These are phyloP conservation scores for Ennomos fuscantarius DNA, from an alignment of 2,888 invertebrate species.

Conservation along the genomic window DNA sequence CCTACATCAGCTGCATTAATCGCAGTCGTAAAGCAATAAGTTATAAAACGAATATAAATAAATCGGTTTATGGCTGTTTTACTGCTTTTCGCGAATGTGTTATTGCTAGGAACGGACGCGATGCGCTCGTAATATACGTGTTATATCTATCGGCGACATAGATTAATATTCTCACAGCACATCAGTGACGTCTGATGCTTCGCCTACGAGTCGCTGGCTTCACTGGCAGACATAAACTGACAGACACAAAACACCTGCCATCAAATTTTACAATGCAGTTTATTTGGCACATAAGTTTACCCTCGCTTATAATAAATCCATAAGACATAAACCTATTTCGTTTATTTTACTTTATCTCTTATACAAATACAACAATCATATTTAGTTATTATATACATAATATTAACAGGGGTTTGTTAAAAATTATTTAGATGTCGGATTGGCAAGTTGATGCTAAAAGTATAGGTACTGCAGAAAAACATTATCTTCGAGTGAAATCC, in stretches of 20 bases:
- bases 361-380: too few relatives aligned
- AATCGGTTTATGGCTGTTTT: constrained; percentile 70
- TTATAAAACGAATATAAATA: constrained; percentile 75
- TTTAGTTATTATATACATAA: too few relatives aligned
- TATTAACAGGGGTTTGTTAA: background rate
- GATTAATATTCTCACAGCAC: constrained; percentile 21
- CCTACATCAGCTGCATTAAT: constrained; percentile 65
- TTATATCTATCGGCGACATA: constrained; percentile 32
- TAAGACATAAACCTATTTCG: constrained; percentile 3
- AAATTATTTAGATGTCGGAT: background rate
- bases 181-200: constrained; percentile 26
- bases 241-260: constrained; percentile 19
- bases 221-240: constrained; percentile 23
- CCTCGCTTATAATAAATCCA: constrained; percentile 8
- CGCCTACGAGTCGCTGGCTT: constrained; percentile 18
- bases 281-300: constrained; percentile 16
- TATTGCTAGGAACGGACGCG: constrained; percentile 62
- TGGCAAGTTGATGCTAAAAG: background rate
- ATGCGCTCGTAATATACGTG: constrained; percentile 36
- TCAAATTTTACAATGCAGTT: constrained; percentile 21
- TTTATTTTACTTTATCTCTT: constrained; percentile 12
- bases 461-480: constrained; percentile 2
- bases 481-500: constrained; percentile 20
- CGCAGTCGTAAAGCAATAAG: constrained; percentile 71
- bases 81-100: constrained; percentile 69